Evolutionary conservation across 1,140 invertebrate species (phyloP).

Genomic region (Pinna nobilis): DNA sequence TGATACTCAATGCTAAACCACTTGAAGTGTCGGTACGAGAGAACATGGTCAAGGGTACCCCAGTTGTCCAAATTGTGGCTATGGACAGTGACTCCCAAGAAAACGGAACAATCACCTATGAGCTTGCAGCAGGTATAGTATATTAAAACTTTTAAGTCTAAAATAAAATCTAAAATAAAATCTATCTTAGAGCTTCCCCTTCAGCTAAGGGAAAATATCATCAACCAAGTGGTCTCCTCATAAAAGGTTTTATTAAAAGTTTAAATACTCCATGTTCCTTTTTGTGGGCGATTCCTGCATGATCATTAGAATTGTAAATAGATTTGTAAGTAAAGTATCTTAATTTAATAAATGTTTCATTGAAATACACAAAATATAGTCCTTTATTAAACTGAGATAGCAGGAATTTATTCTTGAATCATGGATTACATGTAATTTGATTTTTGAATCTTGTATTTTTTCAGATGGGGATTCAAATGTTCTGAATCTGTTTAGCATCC

Average conservation of each 20-base stretch:
- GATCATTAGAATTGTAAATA: no score
- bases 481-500: constrained; percentile 59
- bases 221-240: no score
- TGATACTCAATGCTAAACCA: constrained; percentile 80
- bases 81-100: constrained; percentile 88
- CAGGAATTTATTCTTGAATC: no score
- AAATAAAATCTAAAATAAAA: no score
- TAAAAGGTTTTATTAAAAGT: not conserved
- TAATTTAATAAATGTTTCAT: no score
- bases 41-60: constrained; percentile 86
- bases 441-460: constrained; percentile 18
- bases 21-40: constrained; percentile 79
- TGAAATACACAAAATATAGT: no score
- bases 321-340: no score
- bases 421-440: not conserved
- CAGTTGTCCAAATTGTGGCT: constrained; percentile 96
- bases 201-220: no score
- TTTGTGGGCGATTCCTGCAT: not conserved
- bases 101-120: constrained; percentile 67
- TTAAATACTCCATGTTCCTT: not conserved
- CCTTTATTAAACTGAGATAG: no score
- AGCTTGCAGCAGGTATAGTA: constrained; percentile 24
- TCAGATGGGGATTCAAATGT: constrained; percentile 52
- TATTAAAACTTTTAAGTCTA: no score
- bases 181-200: no score